Base-by-base conservation (phyloP, 1,140 invertebrate genomes). In the Heterodera carotae region DNA sequence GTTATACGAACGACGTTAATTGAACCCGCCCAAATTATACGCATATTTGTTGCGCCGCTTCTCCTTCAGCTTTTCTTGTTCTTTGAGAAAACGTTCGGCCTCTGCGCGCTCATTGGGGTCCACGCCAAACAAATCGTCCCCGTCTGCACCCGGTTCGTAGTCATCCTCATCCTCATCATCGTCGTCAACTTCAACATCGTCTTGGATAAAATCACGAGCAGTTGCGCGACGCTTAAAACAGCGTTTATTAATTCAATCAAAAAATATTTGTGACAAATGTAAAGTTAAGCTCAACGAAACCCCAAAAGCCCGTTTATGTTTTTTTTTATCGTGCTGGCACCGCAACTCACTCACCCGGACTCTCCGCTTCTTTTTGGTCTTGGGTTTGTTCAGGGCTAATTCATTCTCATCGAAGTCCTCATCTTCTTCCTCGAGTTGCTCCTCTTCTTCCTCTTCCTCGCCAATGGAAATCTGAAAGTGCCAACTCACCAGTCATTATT, bases 121-220 rank as follows among this genome's bases (percentile, higher is more conserved):
- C 48, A 88, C 62, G 27, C 81, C 82, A 59, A 83, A 70, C 67
- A 86, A 81, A n/a, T 87, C 86, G n/a, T 85, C 80, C 7, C 75
- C 83, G 31, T 88, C 82, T 10, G 75, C 75, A 12, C 53, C 68
- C 12, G 75, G 36, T 18, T 80, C 79, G 53, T 77, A 76, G 27
- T 83, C 76, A 39, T 83, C 85, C n/a, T 86, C 85, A 5, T 87
- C 85, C 15, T 85, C 85, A 53, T 87, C 85, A 36, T 87, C 85
- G 60, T 83, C 83, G 53, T 86, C 85, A 15, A 86, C 84, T 70
- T 86, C 84, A 8, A 87, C 84, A 66, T 86, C 84, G 53, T 88
- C 84, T 62, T 84, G 73, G 36, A 86, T 86, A 64, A 86, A 86
- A 72, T 86, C 86, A 62, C 71, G 74, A 29, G 76, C 84, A n/a